These are phyloP conservation scores for Phyllotreta striolata DNA, from an alignment of 2,888 invertebrate genomes.

Conservation along the genomic window DNA sequence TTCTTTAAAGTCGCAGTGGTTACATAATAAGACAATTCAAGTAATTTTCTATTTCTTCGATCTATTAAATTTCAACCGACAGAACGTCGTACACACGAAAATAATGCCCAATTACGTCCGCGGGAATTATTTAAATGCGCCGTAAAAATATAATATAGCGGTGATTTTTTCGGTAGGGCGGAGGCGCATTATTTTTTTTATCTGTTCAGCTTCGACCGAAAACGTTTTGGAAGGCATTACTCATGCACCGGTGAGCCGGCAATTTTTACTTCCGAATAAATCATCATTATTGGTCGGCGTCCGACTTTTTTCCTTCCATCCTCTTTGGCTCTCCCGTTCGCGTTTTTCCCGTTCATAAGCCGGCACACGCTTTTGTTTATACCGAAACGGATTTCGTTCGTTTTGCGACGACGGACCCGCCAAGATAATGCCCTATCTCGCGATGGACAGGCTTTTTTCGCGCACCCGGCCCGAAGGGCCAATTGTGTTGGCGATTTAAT, in stretches of 20 bases:
- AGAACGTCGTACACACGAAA: slow-evolving; percentile 41
- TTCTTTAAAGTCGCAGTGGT: too few relatives aligned
- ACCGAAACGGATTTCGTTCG: slow-evolving; percentile 55
- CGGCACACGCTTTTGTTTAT: slow-evolving; percentile 54
- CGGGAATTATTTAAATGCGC: slow-evolving; percentile 53
- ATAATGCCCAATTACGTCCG: slow-evolving; percentile 51
- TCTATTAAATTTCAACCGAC: slow-evolving; percentile 29
- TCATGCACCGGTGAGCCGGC: slow-evolving; percentile 65
- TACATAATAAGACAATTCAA: too few relatives aligned
- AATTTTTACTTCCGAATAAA: slow-evolving; percentile 67
- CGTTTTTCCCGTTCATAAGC: slow-evolving; percentile 11
- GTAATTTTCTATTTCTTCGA: too few relatives aligned
- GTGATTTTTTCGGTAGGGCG: slow-evolving; percentile 53
- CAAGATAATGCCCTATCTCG: slow-evolving; percentile 47
- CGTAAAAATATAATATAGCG: slow-evolving; percentile 60
- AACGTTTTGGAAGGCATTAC: slow-evolving; percentile 63
- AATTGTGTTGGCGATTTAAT: too few relatives aligned
- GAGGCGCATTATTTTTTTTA: slow-evolving; percentile 50
- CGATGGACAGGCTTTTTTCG: slow-evolving; percentile 20
- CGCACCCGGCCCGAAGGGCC: too few relatives aligned
- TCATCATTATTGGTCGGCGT: slow-evolving; percentile 67
- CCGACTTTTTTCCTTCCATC: slow-evolving; percentile 43
- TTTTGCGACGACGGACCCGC: slow-evolving; percentile 48
- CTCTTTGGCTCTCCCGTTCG: too few relatives aligned
- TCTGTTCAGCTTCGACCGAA: slow-evolving; percentile 59